These are phyloP conservation scores for Platysteira castanea DNA, from an alignment of 2,113 vertebrate genomes.

Conservation along the genomic window DNA sequence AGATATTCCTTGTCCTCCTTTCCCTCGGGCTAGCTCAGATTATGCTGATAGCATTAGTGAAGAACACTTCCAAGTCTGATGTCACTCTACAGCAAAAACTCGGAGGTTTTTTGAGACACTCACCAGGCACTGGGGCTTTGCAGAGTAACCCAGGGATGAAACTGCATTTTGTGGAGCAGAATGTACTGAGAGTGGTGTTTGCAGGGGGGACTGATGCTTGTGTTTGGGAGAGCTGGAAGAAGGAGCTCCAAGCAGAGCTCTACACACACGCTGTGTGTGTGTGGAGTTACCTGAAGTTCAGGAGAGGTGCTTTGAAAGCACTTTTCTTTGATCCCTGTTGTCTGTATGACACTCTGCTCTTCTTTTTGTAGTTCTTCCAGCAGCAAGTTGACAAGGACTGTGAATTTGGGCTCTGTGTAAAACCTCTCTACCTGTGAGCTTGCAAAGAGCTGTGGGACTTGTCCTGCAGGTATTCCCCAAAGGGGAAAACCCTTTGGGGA, in stretches of 20 bases:
- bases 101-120: background rate
- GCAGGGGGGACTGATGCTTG: background rate
- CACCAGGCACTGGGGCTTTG: background rate
- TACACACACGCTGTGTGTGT: rapidly evolving
- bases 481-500: background rate
- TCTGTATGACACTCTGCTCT: background rate
- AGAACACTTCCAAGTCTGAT: constrained; percentile 35
- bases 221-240: background rate
- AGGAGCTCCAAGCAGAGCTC: background rate
- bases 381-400: background rate
- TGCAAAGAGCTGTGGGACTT: background rate
- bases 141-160: constrained; percentile 7
- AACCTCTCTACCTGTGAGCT: background rate
- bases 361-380: background rate
- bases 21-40: background rate
- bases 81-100: background rate
- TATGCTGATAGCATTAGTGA: constrained; percentile 29
- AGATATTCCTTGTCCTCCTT: background rate
- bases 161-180: background rate
- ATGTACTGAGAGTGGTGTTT: background rate
- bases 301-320: background rate
- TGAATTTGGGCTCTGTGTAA: background rate
- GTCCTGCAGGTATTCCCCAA: background rate
- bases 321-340: background rate
- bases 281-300: background rate